These are phyloP conservation scores for Pseudorasbora parva DNA, from an alignment of 2,113 vertebrate species.

Conservation along the genomic window DNA sequence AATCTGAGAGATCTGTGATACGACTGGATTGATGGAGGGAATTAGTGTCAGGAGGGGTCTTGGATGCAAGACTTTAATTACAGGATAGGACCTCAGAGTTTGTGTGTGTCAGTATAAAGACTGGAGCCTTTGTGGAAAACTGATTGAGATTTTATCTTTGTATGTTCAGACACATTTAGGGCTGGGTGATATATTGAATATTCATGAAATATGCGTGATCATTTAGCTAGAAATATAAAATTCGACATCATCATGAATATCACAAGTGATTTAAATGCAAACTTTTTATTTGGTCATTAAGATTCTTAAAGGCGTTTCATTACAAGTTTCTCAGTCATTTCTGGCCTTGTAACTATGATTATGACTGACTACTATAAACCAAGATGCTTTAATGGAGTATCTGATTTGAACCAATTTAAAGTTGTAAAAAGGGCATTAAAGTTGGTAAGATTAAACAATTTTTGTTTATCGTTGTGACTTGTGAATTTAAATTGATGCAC, in stretches of 20 bases:
- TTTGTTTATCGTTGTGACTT: background rate
- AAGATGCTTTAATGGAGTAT: background rate
- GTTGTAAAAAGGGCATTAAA: background rate
- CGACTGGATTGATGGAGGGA: constrained; percentile 70
- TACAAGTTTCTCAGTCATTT: background rate
- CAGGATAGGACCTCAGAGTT: constrained; percentile 31
- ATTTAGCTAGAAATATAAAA: background rate
- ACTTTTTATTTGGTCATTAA: background rate
- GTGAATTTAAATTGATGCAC: background rate
- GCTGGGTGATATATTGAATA: background rate
- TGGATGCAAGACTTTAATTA: constrained; percentile 46
- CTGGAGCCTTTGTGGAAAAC: background rate
- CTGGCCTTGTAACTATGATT: background rate
- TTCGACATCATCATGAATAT: background rate
- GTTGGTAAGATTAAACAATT: background rate
- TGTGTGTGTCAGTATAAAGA: constrained; percentile 32
- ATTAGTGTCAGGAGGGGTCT: constrained; percentile 63
- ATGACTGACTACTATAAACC: background rate
- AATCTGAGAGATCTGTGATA: constrained; percentile 55
- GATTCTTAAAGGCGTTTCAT: background rate
- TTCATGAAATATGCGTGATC: background rate
- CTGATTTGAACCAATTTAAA: background rate
- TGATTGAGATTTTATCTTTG: constrained; percentile 30
- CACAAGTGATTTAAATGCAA: background rate
- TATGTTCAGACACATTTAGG: background rate